Evolutionary conservation across 1,140 invertebrate species (phyloP).

Genomic region (Musca vetustissima): DNA sequence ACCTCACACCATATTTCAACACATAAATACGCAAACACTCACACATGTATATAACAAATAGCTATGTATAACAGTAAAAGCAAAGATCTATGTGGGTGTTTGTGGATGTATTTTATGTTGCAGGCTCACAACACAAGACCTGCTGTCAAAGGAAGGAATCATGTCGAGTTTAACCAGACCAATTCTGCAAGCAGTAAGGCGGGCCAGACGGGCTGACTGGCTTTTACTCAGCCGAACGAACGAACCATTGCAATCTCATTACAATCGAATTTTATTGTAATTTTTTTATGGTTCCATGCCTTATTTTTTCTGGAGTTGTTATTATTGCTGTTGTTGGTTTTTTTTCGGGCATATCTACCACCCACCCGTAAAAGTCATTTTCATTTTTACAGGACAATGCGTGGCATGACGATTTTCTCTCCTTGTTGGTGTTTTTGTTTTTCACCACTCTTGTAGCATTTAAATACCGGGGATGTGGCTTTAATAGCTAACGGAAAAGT

Average conservation of each 20-base stretch:
- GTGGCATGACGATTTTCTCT: neutral
- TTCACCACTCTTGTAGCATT: neutral
- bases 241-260: conserved; percentile 20
- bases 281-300: neutral
- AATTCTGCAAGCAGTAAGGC: neutral
- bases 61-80: too few relatives aligned
- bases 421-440: neutral
- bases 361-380: conserved; percentile 11
- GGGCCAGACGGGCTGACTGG: too few relatives aligned
- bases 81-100: too few relatives aligned
- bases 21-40: conserved; percentile 6
- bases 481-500: conserved; percentile 43
- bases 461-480: neutral
- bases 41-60: conserved; percentile 7
- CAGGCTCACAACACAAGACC: too few relatives aligned
- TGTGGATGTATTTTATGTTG: too few relatives aligned
- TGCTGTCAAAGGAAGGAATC: too few relatives aligned
- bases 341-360: neutral
- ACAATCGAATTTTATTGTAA: conserved; percentile 24
- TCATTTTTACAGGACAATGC: neutral
- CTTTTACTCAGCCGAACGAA: neutral
- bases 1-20: neutral
- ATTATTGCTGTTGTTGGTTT: neutral
- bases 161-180: too few relatives aligned
- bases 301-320: neutral